These are phyloP conservation scores for Drosophila lini DNA, from an alignment of 1,140 invertebrate species.

Conservation along the genomic window DNA sequence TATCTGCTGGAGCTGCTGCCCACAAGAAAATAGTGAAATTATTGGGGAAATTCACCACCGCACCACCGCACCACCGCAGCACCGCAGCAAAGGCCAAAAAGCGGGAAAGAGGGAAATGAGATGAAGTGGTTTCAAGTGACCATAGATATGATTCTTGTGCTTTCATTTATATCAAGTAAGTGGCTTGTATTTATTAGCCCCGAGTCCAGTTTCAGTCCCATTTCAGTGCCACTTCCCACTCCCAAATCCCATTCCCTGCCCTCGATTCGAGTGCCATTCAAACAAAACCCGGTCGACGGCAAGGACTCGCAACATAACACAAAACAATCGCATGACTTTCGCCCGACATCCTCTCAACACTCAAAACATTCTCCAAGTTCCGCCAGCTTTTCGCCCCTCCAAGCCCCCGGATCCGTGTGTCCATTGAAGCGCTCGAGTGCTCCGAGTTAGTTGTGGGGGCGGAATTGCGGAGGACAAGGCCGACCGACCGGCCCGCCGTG, in stretches of 20 bases:
- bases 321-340: conserved; percentile 80
- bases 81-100: conserved; percentile 42
- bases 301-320: conserved; percentile 60
- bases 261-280: conserved; percentile 58
- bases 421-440: conserved; percentile 38
- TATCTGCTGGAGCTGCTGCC: not conserved
- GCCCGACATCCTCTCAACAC: conserved; percentile 65
- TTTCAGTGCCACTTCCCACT: not conserved
- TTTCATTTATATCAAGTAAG: conserved; percentile 84
- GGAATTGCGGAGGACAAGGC: conserved; percentile 7
- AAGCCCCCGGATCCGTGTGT: conserved; percentile 27
- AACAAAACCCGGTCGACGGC: conserved; percentile 57
- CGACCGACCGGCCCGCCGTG: not conserved
- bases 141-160: conserved; percentile 84
- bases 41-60: conserved; percentile 17
- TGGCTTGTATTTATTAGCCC: conserved; percentile 68
- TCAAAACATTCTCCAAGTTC: conserved; percentile 64
- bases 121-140: conserved; percentile 84
- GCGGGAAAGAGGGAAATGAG: conserved; percentile 81
- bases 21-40: conserved; percentile 19
- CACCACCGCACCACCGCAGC: conserved; percentile 16
- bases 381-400: conserved; percentile 10
- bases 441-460: conserved; percentile 33
- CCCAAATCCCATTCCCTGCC: not conserved
- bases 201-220: not conserved